Evolutionary conservation across 2,888 invertebrate genomes (phyloP), one percentile per base, ranked within the genome.

Genomic region (Eristalis arbustorum): DNA sequence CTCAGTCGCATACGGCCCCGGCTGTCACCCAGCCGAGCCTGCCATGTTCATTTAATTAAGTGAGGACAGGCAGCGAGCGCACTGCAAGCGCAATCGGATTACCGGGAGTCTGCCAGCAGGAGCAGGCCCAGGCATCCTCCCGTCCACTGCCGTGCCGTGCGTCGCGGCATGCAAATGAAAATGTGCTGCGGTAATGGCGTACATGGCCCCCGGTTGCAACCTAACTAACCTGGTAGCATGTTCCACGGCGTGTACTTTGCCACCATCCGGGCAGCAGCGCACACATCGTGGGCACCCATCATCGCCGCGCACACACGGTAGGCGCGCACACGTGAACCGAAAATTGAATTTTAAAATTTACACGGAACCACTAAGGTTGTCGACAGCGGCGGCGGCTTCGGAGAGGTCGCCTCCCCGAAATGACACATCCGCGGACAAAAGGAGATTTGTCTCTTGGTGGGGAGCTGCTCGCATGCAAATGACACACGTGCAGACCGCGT

Each of bases 201-300:
- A 87, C 87, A 87, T 79, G 87, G 78, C 83, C 87, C 61, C 82
- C 74, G 83, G 75, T 74, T 62, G 74, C 75, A 82, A 87, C 82
- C 87, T 87, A 87, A 87, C 87, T 87, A 87, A 83, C 87, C 87
- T 87, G 87, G 87, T 87, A 87, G 87, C 87, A 87, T 87, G 87
- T 87, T 87, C 71, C 37, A 72, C 37, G 72, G 83, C 79, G 78
- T 87, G 83, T 87, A 79, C 57, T 87, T 87, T 83, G 87, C 83
- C 87, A 87, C 87, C 87, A 87, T 87, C 42, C 71, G 25, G 18
- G 79, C 67, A 18, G 79, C 67, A 59, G 49, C 49, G 49, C 8
- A 69, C 75, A 59, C 62, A 62, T 68, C 77, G 76, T 83, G 83
- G 78, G 82, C 83, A 75, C 78, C 66, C 78, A 72, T 79, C 87